A percentile compares a stretch with the other conserved stretches of the same genome.
phyloP scores from a whole-genome alignment of 2,888 invertebrate species.

The Mylabris sibirica region DNA sequence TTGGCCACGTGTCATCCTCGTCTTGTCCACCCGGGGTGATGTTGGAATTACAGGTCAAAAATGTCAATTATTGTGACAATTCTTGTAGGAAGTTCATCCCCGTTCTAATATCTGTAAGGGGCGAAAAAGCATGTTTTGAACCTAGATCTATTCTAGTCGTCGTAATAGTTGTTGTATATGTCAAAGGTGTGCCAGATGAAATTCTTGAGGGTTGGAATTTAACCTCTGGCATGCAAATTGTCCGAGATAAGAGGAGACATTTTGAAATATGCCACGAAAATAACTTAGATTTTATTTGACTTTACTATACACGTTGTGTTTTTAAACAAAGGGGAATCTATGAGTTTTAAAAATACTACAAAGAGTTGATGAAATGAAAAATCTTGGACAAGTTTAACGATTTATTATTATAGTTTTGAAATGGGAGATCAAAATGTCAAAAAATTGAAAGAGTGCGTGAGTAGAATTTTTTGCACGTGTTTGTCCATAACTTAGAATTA shows the following conservation, averaged over 20 bases:
- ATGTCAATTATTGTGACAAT: conserved; percentile 9
- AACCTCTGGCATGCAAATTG: conserved; percentile 28
- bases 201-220: conserved; percentile 31
- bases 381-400: too few species aligned
- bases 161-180: conserved; percentile 15
- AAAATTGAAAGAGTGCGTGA: too few species aligned
- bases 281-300: neutral
- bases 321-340: neutral
- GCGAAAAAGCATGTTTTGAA: neutral
- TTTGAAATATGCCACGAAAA: conserved; percentile 16
- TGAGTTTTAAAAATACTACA: neutral
- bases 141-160: conserved; percentile 31
- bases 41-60: neutral
- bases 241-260: conserved; percentile 25
- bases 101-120: neutral
- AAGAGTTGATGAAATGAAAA: neutral
- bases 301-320: too few species aligned
- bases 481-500: too few species aligned
- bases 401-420: too few species aligned
- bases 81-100: neutral
- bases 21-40: neutral
- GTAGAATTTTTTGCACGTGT: too few species aligned
- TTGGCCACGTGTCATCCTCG: conserved; percentile 3
- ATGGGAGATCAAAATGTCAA: too few species aligned
- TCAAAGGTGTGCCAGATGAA: conserved; percentile 24